Conservation (phyloP, 2,113 vertebrate species). For the Poicephalus gulielmi region DNA sequence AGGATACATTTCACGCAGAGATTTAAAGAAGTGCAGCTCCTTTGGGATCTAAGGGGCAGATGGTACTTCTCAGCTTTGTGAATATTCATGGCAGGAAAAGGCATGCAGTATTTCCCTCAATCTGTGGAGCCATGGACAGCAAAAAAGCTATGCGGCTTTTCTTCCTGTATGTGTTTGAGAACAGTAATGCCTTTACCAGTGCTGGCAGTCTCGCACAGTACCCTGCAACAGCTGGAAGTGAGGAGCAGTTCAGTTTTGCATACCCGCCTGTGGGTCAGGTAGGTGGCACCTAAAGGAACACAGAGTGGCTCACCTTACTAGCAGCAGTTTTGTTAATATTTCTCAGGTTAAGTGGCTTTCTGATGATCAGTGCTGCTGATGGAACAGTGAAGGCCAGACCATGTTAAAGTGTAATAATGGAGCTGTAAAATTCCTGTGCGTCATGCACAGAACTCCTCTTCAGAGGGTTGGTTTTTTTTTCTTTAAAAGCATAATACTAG, state of each 20-base stretch:
- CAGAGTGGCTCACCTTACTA: neutral
- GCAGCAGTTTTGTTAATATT: neutral
- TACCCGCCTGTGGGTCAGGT: neutral
- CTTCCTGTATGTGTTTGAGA: neutral
- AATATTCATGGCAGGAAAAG: neutral
- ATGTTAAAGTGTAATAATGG: accelerated
- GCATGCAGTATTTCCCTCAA: neutral
- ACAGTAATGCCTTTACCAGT: neutral
- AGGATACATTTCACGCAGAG: neutral
- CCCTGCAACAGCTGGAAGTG: neutral
- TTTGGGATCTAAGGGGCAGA: neutral
- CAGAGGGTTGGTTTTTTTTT: neutral
- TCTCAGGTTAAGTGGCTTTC: neutral
- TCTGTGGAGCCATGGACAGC: neutral
- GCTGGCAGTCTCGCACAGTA: neutral
- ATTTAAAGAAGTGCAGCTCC: neutral
- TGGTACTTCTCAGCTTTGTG: neutral
- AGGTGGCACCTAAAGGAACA: neutral
- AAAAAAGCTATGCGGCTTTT: neutral
- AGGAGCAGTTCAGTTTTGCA: neutral
- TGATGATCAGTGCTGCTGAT: accelerated
- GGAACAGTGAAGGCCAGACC: neutral
- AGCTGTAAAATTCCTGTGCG: neutral
- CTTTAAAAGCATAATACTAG: neutral
- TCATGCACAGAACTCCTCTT: slow-evolving; percentile 25